Evolutionary conservation across 2,113 vertebrate genomes (phyloP), one percentile per base, ranked within the genome.

Genomic region (Xenus cinereus): DNA sequence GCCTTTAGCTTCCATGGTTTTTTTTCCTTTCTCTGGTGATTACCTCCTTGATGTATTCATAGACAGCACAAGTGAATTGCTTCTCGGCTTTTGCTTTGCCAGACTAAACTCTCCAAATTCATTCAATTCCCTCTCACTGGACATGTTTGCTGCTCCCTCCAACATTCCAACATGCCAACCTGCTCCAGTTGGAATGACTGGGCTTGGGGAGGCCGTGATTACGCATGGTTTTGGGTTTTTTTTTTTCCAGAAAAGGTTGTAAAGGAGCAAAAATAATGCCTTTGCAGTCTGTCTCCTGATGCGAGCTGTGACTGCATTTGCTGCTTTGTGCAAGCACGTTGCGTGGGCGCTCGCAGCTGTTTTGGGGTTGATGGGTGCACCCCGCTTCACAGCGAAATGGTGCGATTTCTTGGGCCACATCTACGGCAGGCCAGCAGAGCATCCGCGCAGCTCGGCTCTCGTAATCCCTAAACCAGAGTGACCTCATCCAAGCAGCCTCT

Each of bases 401-500:
- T 43, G 15, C 37, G 3, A 56, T 80, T 90, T 69, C 72, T 93
- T 48, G 46, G 53, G 57, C 71, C 45, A 28, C 23, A 26, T 64
- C 81, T 57, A 23, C 2, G 3, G 41, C 85, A 66, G 71, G 45
- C 30, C 45, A 69, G 88, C 21, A 23, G 35, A 84, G 53, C 57
- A 46, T 94, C 90, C 92, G 89, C 6, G 0, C 56, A 64, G 68
- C 62, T 84, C 4, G 1, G 2, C 43, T 87, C 81, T 84, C 51
- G 4, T 72, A 78, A 89, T 91, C 81, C 84, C 37, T 57, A 68
- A 84, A 75, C 32, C 62, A 81, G 37, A 56, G 66, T 95, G 95
- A 95, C 69, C 84, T 95, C 94, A 96, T 94, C 90, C 90, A 50
- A 64, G 23, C 69, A 89, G 81, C 39, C 77, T 50, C 37, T 35